These are phyloP conservation scores for Nasalis larvatus DNA, from an alignment of 2,113 vertebrate species.

Conservation along the genomic window DNA sequence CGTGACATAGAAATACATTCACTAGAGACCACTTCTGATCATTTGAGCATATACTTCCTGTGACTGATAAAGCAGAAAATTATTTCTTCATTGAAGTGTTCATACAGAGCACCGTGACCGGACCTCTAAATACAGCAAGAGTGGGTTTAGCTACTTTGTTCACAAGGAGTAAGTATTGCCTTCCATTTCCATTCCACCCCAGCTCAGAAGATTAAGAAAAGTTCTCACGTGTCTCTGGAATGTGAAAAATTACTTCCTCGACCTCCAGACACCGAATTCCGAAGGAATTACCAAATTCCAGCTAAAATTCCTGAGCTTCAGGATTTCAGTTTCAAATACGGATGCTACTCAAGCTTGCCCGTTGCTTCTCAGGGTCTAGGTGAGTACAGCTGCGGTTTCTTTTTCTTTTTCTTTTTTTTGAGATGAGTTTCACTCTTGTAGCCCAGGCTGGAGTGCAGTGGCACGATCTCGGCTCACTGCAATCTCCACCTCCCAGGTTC, in stretches of 20 bases:
- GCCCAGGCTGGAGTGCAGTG: too few relatives aligned
- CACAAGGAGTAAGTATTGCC: background rate
- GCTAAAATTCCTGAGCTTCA: constrained; percentile 77
- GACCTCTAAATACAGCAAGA: background rate
- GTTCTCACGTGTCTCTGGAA: constrained; percentile 43
- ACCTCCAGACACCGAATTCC: constrained; percentile 83
- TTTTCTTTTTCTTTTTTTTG: too few relatives aligned
- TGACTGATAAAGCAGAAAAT: background rate
- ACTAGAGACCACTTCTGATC: background rate
- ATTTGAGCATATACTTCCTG: background rate
- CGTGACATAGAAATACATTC: background rate
- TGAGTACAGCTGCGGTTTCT: constrained; percentile 60
- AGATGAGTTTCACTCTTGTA: too few relatives aligned
- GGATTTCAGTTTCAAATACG: constrained; percentile 76
- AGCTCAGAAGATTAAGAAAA: constrained; percentile 79
- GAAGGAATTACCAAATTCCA: constrained; percentile 80
- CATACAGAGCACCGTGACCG: background rate
- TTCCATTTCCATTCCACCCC: background rate
- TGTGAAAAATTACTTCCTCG: constrained; percentile 55
- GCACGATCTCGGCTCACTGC: too few relatives aligned
- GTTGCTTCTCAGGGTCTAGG: constrained; percentile 80
- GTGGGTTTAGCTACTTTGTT: background rate
- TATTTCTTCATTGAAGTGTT: background rate
- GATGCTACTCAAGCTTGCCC: constrained; percentile 76
- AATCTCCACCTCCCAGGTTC: too few relatives aligned